These are phyloP conservation scores for Gallinago paraguaiae DNA, from an alignment of 2,113 vertebrate species.

Conservation along the genomic window DNA sequence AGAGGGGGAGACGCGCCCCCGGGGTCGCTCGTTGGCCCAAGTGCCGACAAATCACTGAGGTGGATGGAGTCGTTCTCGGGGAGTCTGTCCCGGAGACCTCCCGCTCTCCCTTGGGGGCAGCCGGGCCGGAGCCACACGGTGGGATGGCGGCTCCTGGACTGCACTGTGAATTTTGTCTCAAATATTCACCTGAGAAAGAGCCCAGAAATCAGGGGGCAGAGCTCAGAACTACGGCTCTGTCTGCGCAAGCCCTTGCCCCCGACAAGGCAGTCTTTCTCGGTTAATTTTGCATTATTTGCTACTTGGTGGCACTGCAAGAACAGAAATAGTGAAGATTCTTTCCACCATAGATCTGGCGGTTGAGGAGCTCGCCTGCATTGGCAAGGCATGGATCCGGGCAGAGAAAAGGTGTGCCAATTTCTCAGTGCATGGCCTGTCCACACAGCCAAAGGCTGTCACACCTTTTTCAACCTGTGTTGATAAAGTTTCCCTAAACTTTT, in stretches of 20 bases:
- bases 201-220: not conserved
- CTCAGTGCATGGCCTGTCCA: not conserved
- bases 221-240: not conserved
- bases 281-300: not conserved
- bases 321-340: not conserved
- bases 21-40: not conserved
- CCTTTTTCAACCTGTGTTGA: not conserved
- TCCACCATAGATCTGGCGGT: accelerated
- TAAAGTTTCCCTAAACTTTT: not conserved
- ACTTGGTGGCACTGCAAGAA: not conserved
- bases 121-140: not conserved
- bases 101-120: too few species aligned
- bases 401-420: not conserved
- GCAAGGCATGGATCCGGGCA: not conserved
- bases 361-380: accelerated
- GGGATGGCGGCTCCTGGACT: not conserved
- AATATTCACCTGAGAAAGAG: not conserved
- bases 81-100: not conserved
- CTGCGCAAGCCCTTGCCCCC: not conserved
- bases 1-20: accelerated
- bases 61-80: not conserved
- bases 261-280: not conserved
- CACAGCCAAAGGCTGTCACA: not conserved
- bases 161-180: not conserved
- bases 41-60: too few species aligned